A percentile compares a stretch with the other conserved stretches of the same genome.
Evolutionary conservation across 2,888 invertebrate genomes (phyloP).

Genomic region (Ecliptopera silaceata): DNA sequence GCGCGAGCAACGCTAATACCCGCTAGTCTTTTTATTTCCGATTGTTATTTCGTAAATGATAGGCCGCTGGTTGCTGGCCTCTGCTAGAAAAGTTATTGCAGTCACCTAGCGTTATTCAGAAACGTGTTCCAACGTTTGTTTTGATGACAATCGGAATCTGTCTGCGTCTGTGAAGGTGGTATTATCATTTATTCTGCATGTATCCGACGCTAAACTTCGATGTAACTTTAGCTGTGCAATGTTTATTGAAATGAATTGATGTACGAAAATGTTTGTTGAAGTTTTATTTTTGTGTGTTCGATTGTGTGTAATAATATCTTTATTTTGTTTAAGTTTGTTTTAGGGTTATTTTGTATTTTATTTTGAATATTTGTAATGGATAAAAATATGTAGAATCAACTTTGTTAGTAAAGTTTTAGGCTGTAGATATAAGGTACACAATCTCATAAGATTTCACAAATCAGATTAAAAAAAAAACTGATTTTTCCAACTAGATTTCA

Average conservation of each 20-base stretch:
- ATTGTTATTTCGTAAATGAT: constrained; percentile 77
- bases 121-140: constrained; percentile 65
- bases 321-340: neutral
- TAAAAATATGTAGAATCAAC: too few relatives aligned
- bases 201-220: constrained; percentile 49
- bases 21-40: constrained; percentile 63
- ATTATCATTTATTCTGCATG: constrained; percentile 68
- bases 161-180: constrained; percentile 63
- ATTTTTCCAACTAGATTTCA: too few relatives aligned
- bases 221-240: constrained; percentile 51
- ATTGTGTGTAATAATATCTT: neutral
- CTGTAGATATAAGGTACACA: too few relatives aligned
- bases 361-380: too few relatives aligned
- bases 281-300: neutral
- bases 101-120: constrained; percentile 61
- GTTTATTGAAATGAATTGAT: constrained; percentile 46
- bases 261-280: constrained; percentile 11
- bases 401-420: too few relatives aligned
- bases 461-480: too few relatives aligned
- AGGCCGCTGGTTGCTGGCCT: too few relatives aligned
- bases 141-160: constrained; percentile 75
- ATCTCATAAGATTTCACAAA: too few relatives aligned
- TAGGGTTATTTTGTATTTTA: neutral
- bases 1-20: constrained; percentile 58
- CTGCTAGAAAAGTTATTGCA: constrained; percentile 70